Base-by-base conservation (phyloP, 1,140 invertebrate genomes). In the Leptinotarsa lineolata region DNA sequence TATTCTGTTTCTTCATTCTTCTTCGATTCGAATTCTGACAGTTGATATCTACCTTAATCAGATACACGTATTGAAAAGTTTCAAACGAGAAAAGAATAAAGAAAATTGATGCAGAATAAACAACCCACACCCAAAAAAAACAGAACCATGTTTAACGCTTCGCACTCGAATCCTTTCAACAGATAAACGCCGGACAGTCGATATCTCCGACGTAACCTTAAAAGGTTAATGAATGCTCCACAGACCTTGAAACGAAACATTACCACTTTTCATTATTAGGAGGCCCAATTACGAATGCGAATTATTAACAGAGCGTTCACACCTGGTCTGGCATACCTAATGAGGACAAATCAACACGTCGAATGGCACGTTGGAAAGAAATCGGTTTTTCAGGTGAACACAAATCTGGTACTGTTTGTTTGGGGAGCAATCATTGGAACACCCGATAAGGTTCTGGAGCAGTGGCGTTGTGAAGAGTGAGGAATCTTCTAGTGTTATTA, bases 161-260 rank as follows among this genome's bases (percentile, higher is more conserved):
- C 8, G 8, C 30, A 39, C 48, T 54, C 48, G n/a, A 16, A 54
- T n/a, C n/a, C 12, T 13, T 54, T 54, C n/a, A 16, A 54, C 6
- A 54, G 15, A 54, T 54, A 12, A 12, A 13, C 48, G 12, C n/a
- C 16, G 15, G 48, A 54, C n/a, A 54, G 48, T 54, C 48, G 48
- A 54, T 54, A 54, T 54, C 48, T 54, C 48, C 48, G 39, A 66
- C n/a, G 68, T 76, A 75, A 81, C 80, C 79, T 81, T 80, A 80
- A 81, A 81, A 81, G 80, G 80, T 81, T 81, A 81, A 81, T 78
- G 80, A 81, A 81, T 81, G 80, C 78, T 80, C 75, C 73, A 74
- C 70, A 79, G 77, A 80, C 80, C 79, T 81, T 81, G 80, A 80
- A 80, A 73, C 24, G 45, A 70, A 65, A 73, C 21, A 63, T 54